These are phyloP conservation scores for Porites cylindrica DNA, from an alignment of 92 coral and sea anemone genomes.

Conservation along the genomic window DNA sequence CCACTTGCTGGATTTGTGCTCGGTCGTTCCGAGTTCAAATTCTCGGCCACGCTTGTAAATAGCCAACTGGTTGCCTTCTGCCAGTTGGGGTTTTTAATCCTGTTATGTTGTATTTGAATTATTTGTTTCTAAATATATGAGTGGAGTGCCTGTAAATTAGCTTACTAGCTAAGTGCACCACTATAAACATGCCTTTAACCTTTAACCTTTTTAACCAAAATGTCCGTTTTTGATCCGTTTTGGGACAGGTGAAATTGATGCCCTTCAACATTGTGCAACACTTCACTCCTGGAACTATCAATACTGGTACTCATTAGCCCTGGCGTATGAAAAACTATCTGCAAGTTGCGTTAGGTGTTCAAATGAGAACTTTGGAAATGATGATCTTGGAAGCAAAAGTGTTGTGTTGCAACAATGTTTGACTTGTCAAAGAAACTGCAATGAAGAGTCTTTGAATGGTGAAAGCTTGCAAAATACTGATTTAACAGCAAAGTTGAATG, in stretches of 20 bases:
- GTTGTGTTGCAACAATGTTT: background rate
- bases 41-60: too few relatives aligned
- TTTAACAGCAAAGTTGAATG: background rate
- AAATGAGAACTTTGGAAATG: background rate
- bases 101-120: too few relatives aligned
- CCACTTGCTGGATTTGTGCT: too few relatives aligned
- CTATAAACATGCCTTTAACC: too few relatives aligned
- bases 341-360: background rate
- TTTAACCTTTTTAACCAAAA: too few relatives aligned
- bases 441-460: background rate
- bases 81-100: too few relatives aligned
- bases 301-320: constrained; percentile 80
- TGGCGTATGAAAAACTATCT: constrained; percentile 67
- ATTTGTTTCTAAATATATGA: too few relatives aligned
- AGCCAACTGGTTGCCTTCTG: too few relatives aligned
- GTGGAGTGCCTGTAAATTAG: too few relatives aligned
- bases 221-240: background rate
- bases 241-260: constrained; percentile 72
- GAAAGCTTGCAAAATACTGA: background rate
- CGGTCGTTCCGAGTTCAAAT: too few relatives aligned
- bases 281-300: constrained; percentile 81
- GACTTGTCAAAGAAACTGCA: background rate
- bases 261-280: constrained; percentile 73
- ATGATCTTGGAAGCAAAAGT: background rate
- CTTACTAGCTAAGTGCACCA: too few relatives aligned